These are phyloP conservation scores for Machimus rusticus DNA, from an alignment of 2,888 invertebrate genomes.

Conservation along the genomic window DNA sequence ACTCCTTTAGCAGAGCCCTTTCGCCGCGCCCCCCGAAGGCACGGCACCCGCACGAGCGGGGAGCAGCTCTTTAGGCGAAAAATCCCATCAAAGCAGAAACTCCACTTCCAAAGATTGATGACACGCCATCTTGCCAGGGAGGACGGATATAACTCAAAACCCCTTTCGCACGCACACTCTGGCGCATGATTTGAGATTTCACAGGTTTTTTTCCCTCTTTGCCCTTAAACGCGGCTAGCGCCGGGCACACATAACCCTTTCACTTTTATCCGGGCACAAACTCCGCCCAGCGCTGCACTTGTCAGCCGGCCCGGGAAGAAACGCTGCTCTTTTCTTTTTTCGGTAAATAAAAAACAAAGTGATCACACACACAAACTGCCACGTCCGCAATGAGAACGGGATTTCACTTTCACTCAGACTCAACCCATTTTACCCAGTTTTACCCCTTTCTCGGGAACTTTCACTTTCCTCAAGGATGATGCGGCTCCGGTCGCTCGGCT, in stretches of 20 bases:
- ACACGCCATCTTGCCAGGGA: constrained; percentile 42
- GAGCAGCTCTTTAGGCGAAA: not conserved
- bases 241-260: not conserved
- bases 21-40: not conserved
- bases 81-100: not conserved
- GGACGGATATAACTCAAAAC: constrained; percentile 40
- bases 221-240: not conserved
- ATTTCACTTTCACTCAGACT: constrained; percentile 26
- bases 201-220: not conserved
- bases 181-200: not conserved
- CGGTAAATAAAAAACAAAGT: not conserved
- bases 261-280: not conserved
- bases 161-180: constrained; percentile 14
- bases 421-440: constrained; percentile 16
- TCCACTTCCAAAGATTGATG: constrained; percentile 39
- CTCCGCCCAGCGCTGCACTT: not conserved
- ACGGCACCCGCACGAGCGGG: not conserved
- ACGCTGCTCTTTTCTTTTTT: not conserved
- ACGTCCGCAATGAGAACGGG: not conserved
- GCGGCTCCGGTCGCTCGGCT: not conserved
- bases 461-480: not conserved
- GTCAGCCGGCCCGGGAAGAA: not conserved
- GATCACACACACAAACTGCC: not conserved
- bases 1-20: not conserved
- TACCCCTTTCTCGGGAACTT: constrained; percentile 29